Evolutionary conservation across 2,888 invertebrate species (phyloP).

Genomic region (Drosophila ezoana): DNA sequence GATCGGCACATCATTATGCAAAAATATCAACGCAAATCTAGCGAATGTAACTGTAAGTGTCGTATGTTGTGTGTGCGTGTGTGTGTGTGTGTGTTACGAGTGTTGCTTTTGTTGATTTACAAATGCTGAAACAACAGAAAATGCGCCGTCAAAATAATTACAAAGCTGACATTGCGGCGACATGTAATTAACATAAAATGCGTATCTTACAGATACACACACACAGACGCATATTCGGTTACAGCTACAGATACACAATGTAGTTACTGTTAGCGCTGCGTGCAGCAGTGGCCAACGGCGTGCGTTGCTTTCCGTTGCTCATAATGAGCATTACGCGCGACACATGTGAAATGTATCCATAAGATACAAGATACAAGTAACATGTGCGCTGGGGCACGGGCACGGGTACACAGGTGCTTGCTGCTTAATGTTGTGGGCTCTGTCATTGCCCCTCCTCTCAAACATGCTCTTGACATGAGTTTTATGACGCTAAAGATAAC

Average conservation of each 20-base stretch:
- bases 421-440: constrained; percentile 54
- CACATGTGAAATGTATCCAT: constrained; percentile 65
- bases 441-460: constrained; percentile 9
- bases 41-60: constrained; percentile 52
- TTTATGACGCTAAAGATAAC: constrained; percentile 51
- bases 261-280: constrained; percentile 14
- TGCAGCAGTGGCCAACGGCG: constrained; percentile 22
- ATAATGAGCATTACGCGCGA: constrained; percentile 55
- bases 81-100: constrained; percentile 9
- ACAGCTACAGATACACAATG: constrained; percentile 15
- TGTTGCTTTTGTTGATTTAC: constrained; percentile 51
- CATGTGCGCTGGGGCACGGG: constrained; percentile 11
- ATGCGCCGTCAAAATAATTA: constrained; percentile 75
- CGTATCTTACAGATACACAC: constrained; percentile 46
- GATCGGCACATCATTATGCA: constrained; percentile 65
- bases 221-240: constrained; percentile 1
- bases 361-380: constrained; percentile 50
- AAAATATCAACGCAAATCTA: constrained; percentile 56
- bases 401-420: constrained; percentile 52
- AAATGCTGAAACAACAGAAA: constrained; percentile 61
- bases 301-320: constrained; percentile 40
- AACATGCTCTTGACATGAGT: constrained; percentile 48
- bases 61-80: constrained; percentile 1
- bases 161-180: constrained; percentile 62
- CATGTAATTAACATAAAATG: constrained; percentile 76